Percentiles rank a stretch among this genome's conserved stretches.
These are phyloP conservation scores for Bombus superbus DNA, from an alignment of 1,140 invertebrate genomes.

Conservation along the genomic window DNA sequence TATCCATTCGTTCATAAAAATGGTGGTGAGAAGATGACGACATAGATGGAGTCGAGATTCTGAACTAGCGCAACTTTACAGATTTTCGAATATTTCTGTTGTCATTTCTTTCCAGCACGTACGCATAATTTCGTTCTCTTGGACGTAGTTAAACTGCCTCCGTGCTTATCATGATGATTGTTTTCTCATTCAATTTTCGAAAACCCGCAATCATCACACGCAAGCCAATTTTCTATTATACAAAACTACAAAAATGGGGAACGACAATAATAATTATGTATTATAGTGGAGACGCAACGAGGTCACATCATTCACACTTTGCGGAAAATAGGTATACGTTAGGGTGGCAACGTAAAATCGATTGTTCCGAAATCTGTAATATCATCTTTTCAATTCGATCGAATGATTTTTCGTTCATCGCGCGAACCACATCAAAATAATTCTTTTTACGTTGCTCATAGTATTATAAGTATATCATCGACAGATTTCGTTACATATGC, in stretches of 20 bases:
- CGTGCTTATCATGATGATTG: slow-evolving; percentile 29
- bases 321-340: slow-evolving; percentile 62
- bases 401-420: neutral
- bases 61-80: slow-evolving; percentile 61
- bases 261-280: slow-evolving; percentile 82
- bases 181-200: slow-evolving; percentile 59
- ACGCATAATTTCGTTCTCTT: neutral
- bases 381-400: neutral
- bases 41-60: slow-evolving; percentile 56
- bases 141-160: neutral
- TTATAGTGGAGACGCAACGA: slow-evolving; percentile 78
- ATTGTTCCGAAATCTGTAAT: slow-evolving; percentile 58
- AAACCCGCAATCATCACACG: slow-evolving; percentile 69
- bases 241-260: slow-evolving; percentile 56
- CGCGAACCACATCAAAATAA: neutral
- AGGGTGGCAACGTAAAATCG: slow-evolving; percentile 55
- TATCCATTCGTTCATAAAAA: slow-evolving; percentile 78
- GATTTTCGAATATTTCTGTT: slow-evolving; percentile 61
- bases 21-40: slow-evolving; percentile 73
- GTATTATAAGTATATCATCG: neutral
- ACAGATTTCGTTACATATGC: slow-evolving; percentile 59
- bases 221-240: slow-evolving; percentile 65
- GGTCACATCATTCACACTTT: slow-evolving; percentile 76
- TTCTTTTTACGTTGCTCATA: neutral
- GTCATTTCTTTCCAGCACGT: slow-evolving; percentile 3